Evolutionary conservation across 2,113 vertebrate genomes (phyloP).

Genomic region (Leptosomus discolor): DNA sequence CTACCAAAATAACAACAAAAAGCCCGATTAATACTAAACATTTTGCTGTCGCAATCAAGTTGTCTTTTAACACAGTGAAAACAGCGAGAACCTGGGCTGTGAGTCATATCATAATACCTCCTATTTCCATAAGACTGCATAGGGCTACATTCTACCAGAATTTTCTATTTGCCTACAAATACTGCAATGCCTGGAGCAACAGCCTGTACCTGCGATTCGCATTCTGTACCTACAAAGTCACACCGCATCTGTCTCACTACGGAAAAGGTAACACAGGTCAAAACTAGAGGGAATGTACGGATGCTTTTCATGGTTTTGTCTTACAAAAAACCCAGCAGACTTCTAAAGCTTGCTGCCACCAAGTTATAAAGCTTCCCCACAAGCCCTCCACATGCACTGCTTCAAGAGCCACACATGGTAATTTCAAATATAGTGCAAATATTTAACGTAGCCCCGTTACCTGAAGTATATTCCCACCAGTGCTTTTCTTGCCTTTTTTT

Average conservation of each 20-base stretch:
- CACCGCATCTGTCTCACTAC: too few species aligned
- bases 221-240: not conserved
- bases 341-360: not conserved
- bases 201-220: not conserved
- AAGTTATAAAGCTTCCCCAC: not conserved
- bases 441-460: fast-evolving
- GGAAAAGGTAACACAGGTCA: not conserved
- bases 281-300: not conserved
- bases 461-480: not conserved
- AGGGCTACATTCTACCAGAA: not conserved
- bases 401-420: not conserved
- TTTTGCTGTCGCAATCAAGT: not conserved
- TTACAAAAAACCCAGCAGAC: not conserved
- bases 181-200: not conserved
- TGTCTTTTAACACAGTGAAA: slow-evolving; percentile 3
- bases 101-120: not conserved
- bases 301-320: not conserved
- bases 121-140: too few species aligned
- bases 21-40: slow-evolving; percentile 12
- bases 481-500: not conserved
- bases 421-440: not conserved
- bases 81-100: not conserved
- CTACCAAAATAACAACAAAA: slow-evolving; percentile 66
- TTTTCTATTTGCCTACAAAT: not conserved
- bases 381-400: not conserved